Base-by-base conservation (phyloP, 2,888 invertebrate genomes). In the Xiphydria camelus region DNA sequence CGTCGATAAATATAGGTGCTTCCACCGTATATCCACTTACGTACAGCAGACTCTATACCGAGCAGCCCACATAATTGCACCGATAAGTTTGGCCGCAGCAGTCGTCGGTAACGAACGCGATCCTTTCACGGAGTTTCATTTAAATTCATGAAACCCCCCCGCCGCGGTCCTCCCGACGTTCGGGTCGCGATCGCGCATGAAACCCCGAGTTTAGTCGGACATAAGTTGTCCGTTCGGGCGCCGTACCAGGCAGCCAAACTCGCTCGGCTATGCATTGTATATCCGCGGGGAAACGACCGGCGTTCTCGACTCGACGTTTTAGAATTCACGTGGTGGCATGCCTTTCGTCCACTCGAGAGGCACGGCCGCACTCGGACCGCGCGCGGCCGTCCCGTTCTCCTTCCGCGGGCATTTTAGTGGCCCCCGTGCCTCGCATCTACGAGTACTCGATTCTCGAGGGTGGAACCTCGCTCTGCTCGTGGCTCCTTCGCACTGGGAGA, bases 391-490 rank as follows among this genome's bases (percentile, higher is more conserved):
- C 45, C 47, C 41, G 45, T 46, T 51, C 53, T 48, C 45, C 44
- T 52, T 42, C 25, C 53, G 54, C 50, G 53, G 56, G 62, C 64
- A 57, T 67, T 71, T 70, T 65, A 66, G 64, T 62, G 54, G 54
- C 43, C 49, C 59, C 59, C 70, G 71, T 69, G 68, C 64, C 58
- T 62, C 47, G 70, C 64, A 70, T 71, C 61, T 58, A 51, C 56
- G 67, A 69, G 55, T 57, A 47, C 37, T n/a, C 41, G 48, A 44
- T 45, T 22, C 42, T 39, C 48, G 34, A 31, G 48, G 46, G 47
- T 47, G 47, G 32, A 48, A 51, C 51, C 47, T 42, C 20, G 39
- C 42, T 38, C 25, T 26, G n/a, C n/a, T n/a, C n/a, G n/a, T n/a
- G n/a, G n/a, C n/a, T n/a, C n/a, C n/a, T n/a, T n/a, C n/a, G n/a